Evolutionary conservation across 1,140 invertebrate species (phyloP), one percentile per base, ranked within the genome.

Genomic region (Aphelinus certus): DNA sequence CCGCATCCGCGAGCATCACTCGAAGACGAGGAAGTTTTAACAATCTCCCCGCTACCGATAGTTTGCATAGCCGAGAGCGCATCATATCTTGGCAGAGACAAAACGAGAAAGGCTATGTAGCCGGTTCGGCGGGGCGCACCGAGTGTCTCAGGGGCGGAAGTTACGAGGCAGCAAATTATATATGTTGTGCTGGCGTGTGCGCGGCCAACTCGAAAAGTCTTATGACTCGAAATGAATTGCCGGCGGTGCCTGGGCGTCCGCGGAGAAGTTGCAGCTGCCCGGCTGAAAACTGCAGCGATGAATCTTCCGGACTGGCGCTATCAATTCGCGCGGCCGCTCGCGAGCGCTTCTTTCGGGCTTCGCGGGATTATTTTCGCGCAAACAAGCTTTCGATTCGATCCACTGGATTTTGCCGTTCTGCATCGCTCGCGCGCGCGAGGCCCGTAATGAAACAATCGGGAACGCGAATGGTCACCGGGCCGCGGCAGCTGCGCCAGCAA

Each of bases 381-480:
- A 26, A 26, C 26, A 26, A 26, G 26, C 26, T 26, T 26, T 26
- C 3, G 60, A 56, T 49, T 7, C 63, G 26, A 42, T 48, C 45
- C 47, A 43, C 56, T 60, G 48, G 7, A 48, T 42, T 67, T 67
- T 67, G 61, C 61, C n/a, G 10, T 63, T 68, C 48, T 46, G 7
- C 42, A 26, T 26, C 26, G 5, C 7, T 48, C 61, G 1, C 61
- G 45, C 46, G 0, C 1, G 42, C 43, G 3, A 26, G 53, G 61
- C 61, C 67, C 78, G 79, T 80, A 67, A 80, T 81, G 79, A 81
- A 81, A 81, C 79, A 80, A 76, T 75, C 71, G 74, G 74, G 69
- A 77, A 68, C 73, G 5, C 56, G 2, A 57, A 42, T 10, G 47
- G 26, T 26, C 26, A 26, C 26, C 26, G 26, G 26, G 26, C 26